Evolutionary conservation across 2,797 vertebrate species (phyloP).

Genomic region (Sebastes flavidus): DNA sequence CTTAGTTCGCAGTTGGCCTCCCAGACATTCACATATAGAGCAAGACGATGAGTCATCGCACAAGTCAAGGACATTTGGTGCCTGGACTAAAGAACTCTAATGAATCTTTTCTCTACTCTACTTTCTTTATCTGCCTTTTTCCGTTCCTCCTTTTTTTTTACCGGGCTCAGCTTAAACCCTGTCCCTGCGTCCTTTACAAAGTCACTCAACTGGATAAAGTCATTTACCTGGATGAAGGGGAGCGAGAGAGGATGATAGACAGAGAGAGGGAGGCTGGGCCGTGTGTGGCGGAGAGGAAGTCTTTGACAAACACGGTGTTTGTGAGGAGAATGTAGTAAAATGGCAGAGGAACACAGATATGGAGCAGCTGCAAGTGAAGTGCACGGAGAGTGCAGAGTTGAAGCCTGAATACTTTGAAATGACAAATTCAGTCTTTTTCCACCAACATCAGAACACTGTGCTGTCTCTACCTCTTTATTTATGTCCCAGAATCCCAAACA

Average conservation of each 20-base stretch:
- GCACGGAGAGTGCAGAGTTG: background rate
- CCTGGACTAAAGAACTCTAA: slow-evolving; percentile 60
- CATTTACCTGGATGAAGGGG: slow-evolving; percentile 76
- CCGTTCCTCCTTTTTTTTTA: slow-evolving; percentile 40
- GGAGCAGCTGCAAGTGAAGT: background rate
- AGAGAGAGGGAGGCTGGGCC: background rate
- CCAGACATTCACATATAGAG: slow-evolving; percentile 47
- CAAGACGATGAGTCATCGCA: slow-evolving; percentile 63
- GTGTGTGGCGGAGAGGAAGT: slow-evolving; percentile 6
- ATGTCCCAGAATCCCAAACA: background rate
- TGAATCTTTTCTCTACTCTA: slow-evolving; percentile 62
- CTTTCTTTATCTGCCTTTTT: slow-evolving; percentile 66
- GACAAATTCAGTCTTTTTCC: background rate
- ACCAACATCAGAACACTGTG: background rate
- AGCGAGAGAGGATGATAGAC: slow-evolving; percentile 9
- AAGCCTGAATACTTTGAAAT: background rate
- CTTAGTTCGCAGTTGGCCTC: slow-evolving; percentile 8
- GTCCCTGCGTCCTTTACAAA: slow-evolving; percentile 69
- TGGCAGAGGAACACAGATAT: background rate
- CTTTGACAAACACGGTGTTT: slow-evolving; percentile 44
- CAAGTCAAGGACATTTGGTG: slow-evolving; percentile 61
- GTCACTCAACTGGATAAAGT: slow-evolving; percentile 80
- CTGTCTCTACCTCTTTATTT: background rate
- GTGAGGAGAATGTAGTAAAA: slow-evolving; percentile 10
- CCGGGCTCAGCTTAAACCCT: slow-evolving; percentile 70